Conservation (phyloP, 2,113 vertebrate genomes). For the Podarcis muralis region DNA sequence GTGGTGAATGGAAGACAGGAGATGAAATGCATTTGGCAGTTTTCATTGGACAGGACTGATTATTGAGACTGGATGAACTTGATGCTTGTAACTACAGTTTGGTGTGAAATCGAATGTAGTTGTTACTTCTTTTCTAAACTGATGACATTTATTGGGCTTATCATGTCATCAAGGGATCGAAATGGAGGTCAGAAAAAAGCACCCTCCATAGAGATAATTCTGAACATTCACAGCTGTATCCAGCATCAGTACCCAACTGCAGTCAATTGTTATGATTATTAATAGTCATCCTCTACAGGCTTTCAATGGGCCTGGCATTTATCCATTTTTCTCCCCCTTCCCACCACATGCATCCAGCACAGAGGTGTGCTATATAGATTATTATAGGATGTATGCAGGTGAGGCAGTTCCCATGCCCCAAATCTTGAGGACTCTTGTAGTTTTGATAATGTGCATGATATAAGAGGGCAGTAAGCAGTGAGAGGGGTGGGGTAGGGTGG, state of each 20-base stretch:
- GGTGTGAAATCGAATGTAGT: not conserved
- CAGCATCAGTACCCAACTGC: not conserved
- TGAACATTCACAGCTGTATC: not conserved
- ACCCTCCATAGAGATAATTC: not conserved
- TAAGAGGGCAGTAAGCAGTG: slow-evolving; percentile 28
- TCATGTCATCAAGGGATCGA: not conserved
- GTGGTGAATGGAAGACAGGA: not conserved
- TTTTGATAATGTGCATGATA: slow-evolving; percentile 54
- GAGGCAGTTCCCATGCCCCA: not conserved
- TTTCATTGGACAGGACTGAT: not conserved
- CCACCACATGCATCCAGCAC: not conserved
- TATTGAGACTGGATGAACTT: not conserved
- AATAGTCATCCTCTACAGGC: not conserved
- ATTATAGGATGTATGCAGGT: not conserved
- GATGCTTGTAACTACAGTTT: not conserved
- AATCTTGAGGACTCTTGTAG: slow-evolving; percentile 15
- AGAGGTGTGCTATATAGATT: not conserved
- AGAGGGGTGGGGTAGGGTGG: slow-evolving; percentile 39
- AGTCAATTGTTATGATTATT: not conserved
- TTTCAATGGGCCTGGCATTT: not conserved
- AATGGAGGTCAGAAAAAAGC: not conserved
- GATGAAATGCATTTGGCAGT: not conserved
- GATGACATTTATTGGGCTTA: not conserved
- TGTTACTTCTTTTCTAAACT: not conserved
- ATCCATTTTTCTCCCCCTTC: rapidly evolving